Evolutionary conservation across 2,888 invertebrate genomes (phyloP).

Genomic region (Hetaerina titia): DNA sequence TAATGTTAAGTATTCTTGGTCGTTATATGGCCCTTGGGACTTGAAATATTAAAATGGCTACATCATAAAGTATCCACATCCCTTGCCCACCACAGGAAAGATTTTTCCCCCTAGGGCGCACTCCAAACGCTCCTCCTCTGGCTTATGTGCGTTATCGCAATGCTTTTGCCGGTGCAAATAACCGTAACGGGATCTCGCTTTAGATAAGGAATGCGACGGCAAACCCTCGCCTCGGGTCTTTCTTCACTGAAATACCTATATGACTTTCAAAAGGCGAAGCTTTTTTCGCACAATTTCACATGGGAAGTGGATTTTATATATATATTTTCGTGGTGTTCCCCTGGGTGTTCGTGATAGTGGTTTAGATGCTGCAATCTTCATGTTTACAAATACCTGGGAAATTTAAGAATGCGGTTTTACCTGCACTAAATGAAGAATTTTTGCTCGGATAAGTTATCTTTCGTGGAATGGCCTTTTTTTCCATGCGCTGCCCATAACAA

Average conservation of each 20-base stretch:
- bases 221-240: neutral
- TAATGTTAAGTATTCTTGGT: neutral
- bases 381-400: neutral
- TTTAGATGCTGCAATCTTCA: neutral
- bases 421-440: no score
- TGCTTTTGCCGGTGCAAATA: neutral
- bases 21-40: neutral
- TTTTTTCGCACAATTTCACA: neutral
- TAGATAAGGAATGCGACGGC: slow-evolving; percentile 30
- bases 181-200: slow-evolving; percentile 29
- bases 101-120: neutral
- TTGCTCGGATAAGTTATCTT: no score
- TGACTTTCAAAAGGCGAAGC: neutral
- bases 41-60: neutral
- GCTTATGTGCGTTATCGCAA: slow-evolving; percentile 12
- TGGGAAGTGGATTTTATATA: neutral
- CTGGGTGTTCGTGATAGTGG: neutral
- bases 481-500: no score
- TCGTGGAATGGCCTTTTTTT: no score
- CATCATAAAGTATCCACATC: neutral
- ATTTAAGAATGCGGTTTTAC: neutral
- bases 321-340: neutral
- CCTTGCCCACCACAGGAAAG: neutral
- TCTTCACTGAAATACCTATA: neutral
- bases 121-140: neutral